Base-by-base conservation (phyloP, 1,140 invertebrate species). In the Bombus fervidus region DNA sequence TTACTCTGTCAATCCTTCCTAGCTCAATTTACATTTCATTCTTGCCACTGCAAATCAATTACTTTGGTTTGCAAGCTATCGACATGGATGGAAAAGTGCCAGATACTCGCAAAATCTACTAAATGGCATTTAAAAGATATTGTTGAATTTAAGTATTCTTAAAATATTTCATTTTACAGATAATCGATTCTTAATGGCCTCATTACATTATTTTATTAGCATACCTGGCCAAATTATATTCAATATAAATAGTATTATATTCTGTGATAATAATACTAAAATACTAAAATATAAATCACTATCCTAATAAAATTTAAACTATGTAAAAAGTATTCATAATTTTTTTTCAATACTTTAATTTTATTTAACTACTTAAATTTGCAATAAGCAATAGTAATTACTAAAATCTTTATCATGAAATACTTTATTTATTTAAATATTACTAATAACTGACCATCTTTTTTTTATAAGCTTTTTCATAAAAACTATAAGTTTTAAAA, bases 31-130 rank as follows among this genome's bases (percentile, higher is more conserved):
- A 87, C 86, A 82, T 71, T 62, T 82, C 75, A 76, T 47, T 59
- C 81, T 31, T 37, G 18, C n/a, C 53, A 18, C 31, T 83, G 76
- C 41, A 87, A 82, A 87, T 72, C 66, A 87, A 86, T 83, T 18
- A 75, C 77, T 79, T 83, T 72, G 53, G 72, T 71, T 90, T 83
- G 77, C 68, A 87, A 87, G 12, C 82, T 83, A 62, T 85, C 57
- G 73, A 89, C 73, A 68, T 69, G 85, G 89, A 84, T 81, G 77
- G 80, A 85, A 91, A 91, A 89, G 83, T 87, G 85, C 81, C 39
- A 81, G 81, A 90, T 89, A 86, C 15, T 81, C 10, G 31, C 69
- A 62, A 80, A 31, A 66, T 53, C 34, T 81, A 57, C 62, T 66
- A 76, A 83, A 73, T 66, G 22, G 15, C 41, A 25, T 53, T 43